Evolutionary conservation across 2,797 vertebrate genomes (phyloP), one percentile per base, ranked within the genome.

Genomic region (Harpagifer antarcticus): DNA sequence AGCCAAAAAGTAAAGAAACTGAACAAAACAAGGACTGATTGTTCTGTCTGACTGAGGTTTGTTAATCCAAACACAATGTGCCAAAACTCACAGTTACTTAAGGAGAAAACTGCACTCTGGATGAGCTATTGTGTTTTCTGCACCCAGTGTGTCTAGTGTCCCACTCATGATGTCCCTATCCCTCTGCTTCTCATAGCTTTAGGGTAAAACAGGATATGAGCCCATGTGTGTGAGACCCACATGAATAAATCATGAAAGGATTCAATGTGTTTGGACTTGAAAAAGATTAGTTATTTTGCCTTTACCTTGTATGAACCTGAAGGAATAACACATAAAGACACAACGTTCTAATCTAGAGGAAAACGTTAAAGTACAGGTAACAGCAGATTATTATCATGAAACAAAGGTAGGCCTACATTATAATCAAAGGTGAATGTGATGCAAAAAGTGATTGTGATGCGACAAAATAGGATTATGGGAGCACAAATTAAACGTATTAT

Each of bases 211-310:
- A 73, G 47, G 19, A 54, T 65, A 16, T 17, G 17, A 62, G 10
- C 15, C n/a, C 6, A 53, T 33, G 53, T 62, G 16, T 67, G 6
- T 55, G 10, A 17, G 16, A 11, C 20, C 14, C 33, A 33, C 57
- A 70, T 74, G 44, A 79, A 79, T 60, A 48, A 71, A 73, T 71
- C 57, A 20, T 40, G 9, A 53, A 53, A 40, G 3, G 9, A 52
- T 73, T 45, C 16, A 17, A 37, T 19, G 33, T 37, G 33, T 37
- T 53, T 67, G 17, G 7, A 17, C 33, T 37, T 37, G 6, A 57
- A 67, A 62, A 31, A 19, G 0, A 44, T 33, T 20, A 3, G 0
- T 40, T 11, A 4, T 60, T 31, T 23, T 23, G 27, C n/a, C 8
- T 33, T 63, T 11, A 48, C 9, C n/a, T 40, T 54, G 0, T 53